Evolutionary conservation across 2,888 invertebrate genomes (phyloP).

Genomic region (Trachelus tabidus): DNA sequence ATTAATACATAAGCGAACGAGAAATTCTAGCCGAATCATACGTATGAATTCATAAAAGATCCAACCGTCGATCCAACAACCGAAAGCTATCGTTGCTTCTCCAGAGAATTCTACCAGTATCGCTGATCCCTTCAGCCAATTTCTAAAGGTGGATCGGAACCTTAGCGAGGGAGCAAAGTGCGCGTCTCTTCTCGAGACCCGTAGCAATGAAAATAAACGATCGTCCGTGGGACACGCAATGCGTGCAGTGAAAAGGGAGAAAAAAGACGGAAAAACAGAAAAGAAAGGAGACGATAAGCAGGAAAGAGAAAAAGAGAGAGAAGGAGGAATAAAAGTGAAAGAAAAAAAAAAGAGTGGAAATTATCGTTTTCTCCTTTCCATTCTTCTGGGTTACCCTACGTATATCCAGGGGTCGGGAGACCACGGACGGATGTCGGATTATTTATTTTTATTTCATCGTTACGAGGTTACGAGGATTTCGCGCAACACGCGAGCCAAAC

Average conservation of each 20-base stretch:
- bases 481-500: background rate
- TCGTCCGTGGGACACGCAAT: background rate
- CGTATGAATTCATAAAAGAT: background rate
- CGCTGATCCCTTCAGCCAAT: background rate
- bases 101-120: background rate
- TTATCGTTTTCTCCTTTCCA: background rate
- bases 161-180: background rate
- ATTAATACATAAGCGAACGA: background rate
- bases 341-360: background rate
- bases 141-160: background rate
- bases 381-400: background rate
- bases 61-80: background rate
- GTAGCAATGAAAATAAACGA: conserved; percentile 6
- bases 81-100: background rate
- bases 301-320: background rate
- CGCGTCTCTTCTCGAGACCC: background rate
- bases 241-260: background rate
- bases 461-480: background rate
- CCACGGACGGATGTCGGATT: background rate
- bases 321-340: background rate
- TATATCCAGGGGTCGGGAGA: background rate
- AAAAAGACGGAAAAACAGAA: background rate
- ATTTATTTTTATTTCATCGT: conserved; percentile 4
- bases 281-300: background rate
- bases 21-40: too few relatives aligned